Evolutionary conservation across 1,140 invertebrate species (phyloP), one percentile per base, ranked within the genome.

Genomic region (Drosophila setifemur): DNA sequence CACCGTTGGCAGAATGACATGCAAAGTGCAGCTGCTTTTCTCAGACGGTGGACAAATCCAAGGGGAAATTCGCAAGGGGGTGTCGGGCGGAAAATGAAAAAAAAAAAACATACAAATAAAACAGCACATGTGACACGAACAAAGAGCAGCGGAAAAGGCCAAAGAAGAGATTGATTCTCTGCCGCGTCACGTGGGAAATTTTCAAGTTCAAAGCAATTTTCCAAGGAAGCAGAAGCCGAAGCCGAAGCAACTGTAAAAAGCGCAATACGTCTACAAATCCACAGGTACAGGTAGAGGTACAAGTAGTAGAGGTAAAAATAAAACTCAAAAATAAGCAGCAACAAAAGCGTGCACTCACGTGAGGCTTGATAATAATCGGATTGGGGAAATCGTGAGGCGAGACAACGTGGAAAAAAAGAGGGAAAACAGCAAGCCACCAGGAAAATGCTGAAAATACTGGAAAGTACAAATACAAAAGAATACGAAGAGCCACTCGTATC

Each of bases 141-240:
- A 52, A 50, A 60, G 33, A 37, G 53, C 14, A 18, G 37, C 43
- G 26, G n/a, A 11, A 44, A 43, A 50, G 19, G 48, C 48, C 31
- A 25, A 21, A 21, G 26, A 23, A 14, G 26, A 28, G 44, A 57
- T 70, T 70, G 67, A 70, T 70, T 70, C 67, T 52, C 47, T 45
- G 61, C 48, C 55, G 78, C 70, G 79, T 85, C 79, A 83, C 81
- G 81, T 83, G 79, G 81, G 79, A 83, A 83, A 86, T 85, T 83
- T 83, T 83, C 79, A 83, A 83, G 79, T 83, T 83, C 79, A 83
- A 83, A 83, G 74, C 79, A 74, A 85, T 83, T 83, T 83, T 83
- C 74, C 79, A 74, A 73, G 66, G 57, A 68, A 77, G 73, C 60
- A 66, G 57, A 57, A 64, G 71, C n/a, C 4, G 26, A 2, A 31